phyloP scores from a whole-genome alignment of 2,113 vertebrate genomes.

The Coturnix japonica region DNA sequence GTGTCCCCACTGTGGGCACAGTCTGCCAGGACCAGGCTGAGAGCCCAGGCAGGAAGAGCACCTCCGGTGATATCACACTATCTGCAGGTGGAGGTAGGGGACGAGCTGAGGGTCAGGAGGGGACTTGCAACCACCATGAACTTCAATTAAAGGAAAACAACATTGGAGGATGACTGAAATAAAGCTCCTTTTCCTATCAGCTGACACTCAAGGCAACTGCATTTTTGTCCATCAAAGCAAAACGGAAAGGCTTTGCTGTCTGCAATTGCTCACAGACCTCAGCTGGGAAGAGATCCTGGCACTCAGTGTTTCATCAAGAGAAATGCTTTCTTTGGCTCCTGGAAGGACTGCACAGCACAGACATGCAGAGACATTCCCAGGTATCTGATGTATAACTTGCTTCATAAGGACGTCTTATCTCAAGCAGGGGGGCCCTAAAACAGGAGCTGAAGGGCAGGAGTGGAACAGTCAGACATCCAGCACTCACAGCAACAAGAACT shows the following conservation, averaged over 20 bases:
- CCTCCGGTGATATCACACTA: background rate
- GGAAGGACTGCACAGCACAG: background rate
- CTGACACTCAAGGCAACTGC: constrained; percentile 18
- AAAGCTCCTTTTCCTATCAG: constrained; percentile 30
- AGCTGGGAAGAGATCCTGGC: background rate
- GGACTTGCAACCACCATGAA: background rate
- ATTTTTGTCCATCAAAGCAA: constrained; percentile 53
- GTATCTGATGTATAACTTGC: background rate
- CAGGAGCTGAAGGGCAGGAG: background rate
- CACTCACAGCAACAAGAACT: background rate
- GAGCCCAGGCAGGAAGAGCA: constrained; percentile 44
- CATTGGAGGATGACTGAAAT: constrained; percentile 25
- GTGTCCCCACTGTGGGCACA: constrained; percentile 25
- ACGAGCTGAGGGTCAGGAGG: constrained; percentile 11
- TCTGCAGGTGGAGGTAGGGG: background rate
- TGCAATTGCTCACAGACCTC: background rate
- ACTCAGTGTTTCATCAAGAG: background rate
- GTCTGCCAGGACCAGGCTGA: constrained; percentile 25
- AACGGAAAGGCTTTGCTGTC: background rate
- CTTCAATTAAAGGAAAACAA: constrained; percentile 11
- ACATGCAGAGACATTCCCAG: background rate
- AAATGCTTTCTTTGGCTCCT: background rate
- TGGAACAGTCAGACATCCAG: accelerated
- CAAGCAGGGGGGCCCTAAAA: background rate
- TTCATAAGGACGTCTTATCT: background rate